These are phyloP conservation scores for Cariama cristata DNA, from an alignment of 2,113 vertebrate species.

Conservation along the genomic window DNA sequence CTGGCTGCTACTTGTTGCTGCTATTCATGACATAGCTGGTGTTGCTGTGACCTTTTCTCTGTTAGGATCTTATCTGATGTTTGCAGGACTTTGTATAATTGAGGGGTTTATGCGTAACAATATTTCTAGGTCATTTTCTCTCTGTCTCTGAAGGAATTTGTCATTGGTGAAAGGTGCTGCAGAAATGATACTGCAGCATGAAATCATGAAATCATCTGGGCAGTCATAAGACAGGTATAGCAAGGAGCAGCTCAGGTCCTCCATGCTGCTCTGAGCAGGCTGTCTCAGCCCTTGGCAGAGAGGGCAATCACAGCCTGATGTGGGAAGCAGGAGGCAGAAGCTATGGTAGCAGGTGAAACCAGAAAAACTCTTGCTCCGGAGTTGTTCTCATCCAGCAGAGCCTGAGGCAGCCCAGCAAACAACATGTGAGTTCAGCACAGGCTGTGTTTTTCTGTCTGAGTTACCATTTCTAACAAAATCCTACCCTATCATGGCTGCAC, in stretches of 20 bases:
- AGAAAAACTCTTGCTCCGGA: not conserved
- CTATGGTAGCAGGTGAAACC: not conserved
- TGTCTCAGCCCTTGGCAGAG: not conserved
- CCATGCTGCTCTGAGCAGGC: not conserved
- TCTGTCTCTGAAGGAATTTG: constrained; percentile 10
- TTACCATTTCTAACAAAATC: not conserved
- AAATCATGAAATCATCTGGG: not conserved
- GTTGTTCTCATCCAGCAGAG: not conserved
- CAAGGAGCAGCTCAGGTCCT: not conserved
- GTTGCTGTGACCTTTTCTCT: constrained; percentile 68
- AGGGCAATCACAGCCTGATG: not conserved
- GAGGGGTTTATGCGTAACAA: constrained; percentile 16
- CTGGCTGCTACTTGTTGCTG: constrained; percentile 74
- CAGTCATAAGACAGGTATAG: not conserved
- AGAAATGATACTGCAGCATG: not conserved
- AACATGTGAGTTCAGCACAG: not conserved
- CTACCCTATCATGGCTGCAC: not conserved
- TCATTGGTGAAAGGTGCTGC: not conserved
- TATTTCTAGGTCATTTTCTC: constrained; percentile 36
- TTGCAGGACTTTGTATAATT: constrained; percentile 45
- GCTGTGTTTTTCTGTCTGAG: not conserved
- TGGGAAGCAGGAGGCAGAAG: not conserved
- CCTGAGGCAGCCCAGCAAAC: not conserved
- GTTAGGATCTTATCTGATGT: constrained; percentile 56
- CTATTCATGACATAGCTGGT: constrained; percentile 67